These are phyloP conservation scores for Trachelus troglodyta DNA, from an alignment of 2,888 invertebrate genomes.

Conservation along the genomic window DNA sequence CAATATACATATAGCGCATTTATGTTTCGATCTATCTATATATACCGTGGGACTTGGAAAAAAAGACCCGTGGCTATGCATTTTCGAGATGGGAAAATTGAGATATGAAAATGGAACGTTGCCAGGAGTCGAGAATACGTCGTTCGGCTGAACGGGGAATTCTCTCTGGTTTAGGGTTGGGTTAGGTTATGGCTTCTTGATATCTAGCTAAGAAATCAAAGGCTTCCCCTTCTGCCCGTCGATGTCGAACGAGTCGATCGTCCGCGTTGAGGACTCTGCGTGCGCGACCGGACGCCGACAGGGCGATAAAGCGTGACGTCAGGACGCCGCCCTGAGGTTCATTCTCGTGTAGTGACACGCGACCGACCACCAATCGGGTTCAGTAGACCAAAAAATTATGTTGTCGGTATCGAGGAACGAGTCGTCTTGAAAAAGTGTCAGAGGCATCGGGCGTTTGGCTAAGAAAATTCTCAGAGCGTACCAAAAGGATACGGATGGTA, in stretches of 20 bases:
- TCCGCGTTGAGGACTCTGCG: slow-evolving; percentile 1
- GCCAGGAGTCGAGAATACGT: neutral
- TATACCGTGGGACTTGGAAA: neutral
- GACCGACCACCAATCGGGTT: slow-evolving; percentile 23
- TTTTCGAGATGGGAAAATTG: neutral
- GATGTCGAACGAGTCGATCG: neutral
- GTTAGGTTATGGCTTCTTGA: neutral
- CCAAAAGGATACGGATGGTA: neutral
- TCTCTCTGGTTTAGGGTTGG: neutral
- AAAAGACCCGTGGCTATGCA: neutral
- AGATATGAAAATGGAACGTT: neutral
- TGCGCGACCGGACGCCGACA: slow-evolving; percentile 13
- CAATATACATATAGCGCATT: neutral
- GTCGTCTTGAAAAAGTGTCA: neutral
- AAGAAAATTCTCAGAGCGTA: neutral
- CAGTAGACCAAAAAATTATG: slow-evolving; percentile 24
- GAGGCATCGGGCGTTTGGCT: neutral
- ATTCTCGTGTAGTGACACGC: slow-evolving; percentile 17
- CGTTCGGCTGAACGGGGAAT: neutral
- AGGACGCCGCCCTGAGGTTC: slow-evolving; percentile 9
- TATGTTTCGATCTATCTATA: neutral
- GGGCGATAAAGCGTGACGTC: slow-evolving; percentile 18
- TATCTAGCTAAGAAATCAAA: neutral
- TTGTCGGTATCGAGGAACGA: slow-evolving; percentile 6
- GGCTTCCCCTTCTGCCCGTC: neutral